Conservation (phyloP, 30 jellyfish, hydroid and myxozoan species). For the Nemopilema nomurai region DNA sequence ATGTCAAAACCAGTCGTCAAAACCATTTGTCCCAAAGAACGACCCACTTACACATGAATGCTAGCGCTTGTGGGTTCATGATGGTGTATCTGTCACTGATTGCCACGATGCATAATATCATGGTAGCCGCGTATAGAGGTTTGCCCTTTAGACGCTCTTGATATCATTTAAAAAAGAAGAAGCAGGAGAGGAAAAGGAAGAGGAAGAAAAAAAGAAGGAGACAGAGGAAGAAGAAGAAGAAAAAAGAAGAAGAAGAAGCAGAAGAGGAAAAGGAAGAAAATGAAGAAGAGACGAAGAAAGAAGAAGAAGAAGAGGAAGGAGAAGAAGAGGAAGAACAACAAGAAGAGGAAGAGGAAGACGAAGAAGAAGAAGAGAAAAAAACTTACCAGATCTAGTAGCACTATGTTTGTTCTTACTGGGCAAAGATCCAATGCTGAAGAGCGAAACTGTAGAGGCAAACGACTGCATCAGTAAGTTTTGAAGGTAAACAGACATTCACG, state of each 20-base stretch:
- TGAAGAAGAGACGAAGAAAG: neutral
- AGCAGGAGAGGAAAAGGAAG: neutral
- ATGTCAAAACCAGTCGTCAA: too few relatives aligned
- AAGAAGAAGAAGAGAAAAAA: neutral
- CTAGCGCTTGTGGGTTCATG: too few relatives aligned
- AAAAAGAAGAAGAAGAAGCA: neutral
- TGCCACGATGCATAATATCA: too few relatives aligned
- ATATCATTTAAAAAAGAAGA: too few relatives aligned
- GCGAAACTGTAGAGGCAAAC: neutral
- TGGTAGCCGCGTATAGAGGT: too few relatives aligned
- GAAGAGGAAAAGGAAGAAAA: neutral
- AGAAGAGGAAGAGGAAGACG: neutral
- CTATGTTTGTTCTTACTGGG: neutral
- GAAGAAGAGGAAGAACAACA: neutral
- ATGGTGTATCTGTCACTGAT: too few relatives aligned
- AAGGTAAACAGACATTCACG: too few relatives aligned
- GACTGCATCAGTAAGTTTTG: neutral
- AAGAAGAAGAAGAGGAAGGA: neutral
- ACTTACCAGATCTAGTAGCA: slow-evolving; percentile 6
- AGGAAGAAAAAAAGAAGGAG: neutral
- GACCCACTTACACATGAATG: too few relatives aligned
- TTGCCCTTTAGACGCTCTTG: too few relatives aligned
- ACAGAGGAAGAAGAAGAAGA: neutral
- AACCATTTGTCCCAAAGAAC: too few relatives aligned
- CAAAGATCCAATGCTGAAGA: slow-evolving; percentile 1